phyloP scores from a whole-genome alignment of 2,113 vertebrate genomes.

The Peromyscus polionotus region DNA sequence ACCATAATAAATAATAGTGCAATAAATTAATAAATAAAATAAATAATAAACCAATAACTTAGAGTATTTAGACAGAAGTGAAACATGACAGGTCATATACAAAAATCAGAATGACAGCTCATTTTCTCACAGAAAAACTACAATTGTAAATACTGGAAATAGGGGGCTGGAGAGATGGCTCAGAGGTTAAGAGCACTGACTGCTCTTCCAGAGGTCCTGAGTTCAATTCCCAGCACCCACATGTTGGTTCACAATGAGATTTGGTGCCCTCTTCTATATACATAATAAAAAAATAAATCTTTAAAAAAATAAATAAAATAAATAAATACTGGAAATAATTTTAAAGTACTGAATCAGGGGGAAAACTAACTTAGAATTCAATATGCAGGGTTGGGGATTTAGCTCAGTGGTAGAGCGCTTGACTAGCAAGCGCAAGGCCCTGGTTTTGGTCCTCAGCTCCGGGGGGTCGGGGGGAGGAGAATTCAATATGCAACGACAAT shows the following conservation, averaged over 20 bases:
- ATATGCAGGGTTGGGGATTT: background rate
- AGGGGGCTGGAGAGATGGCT: too few relatives aligned
- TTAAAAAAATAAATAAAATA: background rate
- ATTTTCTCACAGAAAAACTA: conserved; percentile 37
- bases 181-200: too few relatives aligned
- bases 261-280: too few relatives aligned
- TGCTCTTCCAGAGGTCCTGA: too few relatives aligned
- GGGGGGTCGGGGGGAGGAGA: background rate
- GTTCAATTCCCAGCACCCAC: too few relatives aligned
- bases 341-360: background rate
- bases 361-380: background rate
- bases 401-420: too few relatives aligned
- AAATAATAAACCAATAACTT: background rate
- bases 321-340: background rate
- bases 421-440: too few relatives aligned
- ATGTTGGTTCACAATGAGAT: too few relatives aligned
- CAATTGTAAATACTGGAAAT: background rate
- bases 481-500: conserved; percentile 6
- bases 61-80: background rate
- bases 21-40: too few relatives aligned
- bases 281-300: too few relatives aligned
- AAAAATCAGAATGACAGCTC: background rate
- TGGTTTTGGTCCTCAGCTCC: too few relatives aligned
- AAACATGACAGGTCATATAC: background rate
- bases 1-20: background rate